Conservation (phyloP, 2,797 vertebrate species). For the Neosilurus hyrtlii region DNA sequence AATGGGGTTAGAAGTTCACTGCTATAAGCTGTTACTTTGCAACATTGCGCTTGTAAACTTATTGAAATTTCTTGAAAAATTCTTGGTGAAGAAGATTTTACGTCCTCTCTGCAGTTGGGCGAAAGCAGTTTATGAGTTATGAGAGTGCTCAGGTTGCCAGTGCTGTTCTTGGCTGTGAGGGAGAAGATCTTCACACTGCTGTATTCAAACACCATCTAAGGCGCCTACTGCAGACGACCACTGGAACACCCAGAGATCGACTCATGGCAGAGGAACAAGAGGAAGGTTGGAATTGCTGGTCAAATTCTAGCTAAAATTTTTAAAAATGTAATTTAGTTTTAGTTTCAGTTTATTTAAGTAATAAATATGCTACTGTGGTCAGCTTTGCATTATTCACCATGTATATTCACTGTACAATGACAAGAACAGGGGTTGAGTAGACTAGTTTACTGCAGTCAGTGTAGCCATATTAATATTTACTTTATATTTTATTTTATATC, state of each 20-base stretch:
- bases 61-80: not conserved
- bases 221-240: conserved; percentile 84
- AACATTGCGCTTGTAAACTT: not conserved
- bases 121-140: conserved; percentile 89
- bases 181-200: conserved; percentile 83
- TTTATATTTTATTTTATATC: not conserved
- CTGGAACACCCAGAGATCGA: conserved; percentile 64
- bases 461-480: not conserved
- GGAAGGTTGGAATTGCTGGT: conserved; percentile 63
- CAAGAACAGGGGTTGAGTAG: not conserved
- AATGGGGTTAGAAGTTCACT: too few relatives aligned
- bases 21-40: too few relatives aligned
- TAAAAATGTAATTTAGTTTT: not conserved
- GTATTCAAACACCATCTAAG: conserved; percentile 94
- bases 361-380: not conserved
- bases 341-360: not conserved
- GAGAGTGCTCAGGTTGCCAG: conserved; percentile 81
- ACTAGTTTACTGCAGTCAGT: not conserved
- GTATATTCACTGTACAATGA: not conserved
- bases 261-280: conserved; percentile 44
- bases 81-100: not conserved
- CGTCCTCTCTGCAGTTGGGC: conserved; percentile 75
- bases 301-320: not conserved
- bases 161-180: conserved; percentile 83
- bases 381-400: not conserved